Conservation (phyloP, 2,113 vertebrate genomes). For the Gobio gobio region DNA sequence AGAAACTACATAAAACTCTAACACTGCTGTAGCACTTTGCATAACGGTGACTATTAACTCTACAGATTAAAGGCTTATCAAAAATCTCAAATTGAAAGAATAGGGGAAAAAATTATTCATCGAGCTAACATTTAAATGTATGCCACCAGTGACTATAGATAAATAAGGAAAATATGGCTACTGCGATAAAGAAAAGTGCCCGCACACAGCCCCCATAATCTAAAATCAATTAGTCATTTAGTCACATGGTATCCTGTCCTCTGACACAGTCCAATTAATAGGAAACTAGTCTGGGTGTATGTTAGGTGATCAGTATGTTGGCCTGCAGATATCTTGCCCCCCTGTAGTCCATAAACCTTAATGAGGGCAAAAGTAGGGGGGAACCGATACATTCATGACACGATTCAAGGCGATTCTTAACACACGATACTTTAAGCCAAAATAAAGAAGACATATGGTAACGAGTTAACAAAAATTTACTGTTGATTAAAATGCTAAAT, state of each 20-base stretch:
- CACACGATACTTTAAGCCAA: no score
- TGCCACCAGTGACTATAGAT: background rate
- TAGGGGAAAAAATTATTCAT: background rate
- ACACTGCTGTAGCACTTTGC: background rate
- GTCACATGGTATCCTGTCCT: conserved; percentile 33
- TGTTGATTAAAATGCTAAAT: no score
- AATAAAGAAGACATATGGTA: no score
- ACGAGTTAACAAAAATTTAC: no score
- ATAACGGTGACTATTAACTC: background rate
- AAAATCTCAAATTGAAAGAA: background rate
- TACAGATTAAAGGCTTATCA: background rate
- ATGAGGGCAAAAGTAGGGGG: background rate
- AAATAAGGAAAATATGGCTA: background rate
- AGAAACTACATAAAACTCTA: background rate
- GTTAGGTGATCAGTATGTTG: conserved; percentile 36
- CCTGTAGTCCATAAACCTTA: conserved; percentile 45
- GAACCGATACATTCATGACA: no score
- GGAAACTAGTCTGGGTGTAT: conserved; percentile 4
- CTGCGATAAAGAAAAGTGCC: background rate
- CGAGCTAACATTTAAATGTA: background rate
- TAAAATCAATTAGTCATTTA: conserved; percentile 49
- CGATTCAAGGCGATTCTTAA: no score
- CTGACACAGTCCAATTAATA: conserved; percentile 38
- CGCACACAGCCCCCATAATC: conserved; percentile 25
- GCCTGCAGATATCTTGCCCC: conserved; percentile 20